Conservation (phyloP, 1,140 invertebrate species). For the Chrysomallon squamiferum region DNA sequence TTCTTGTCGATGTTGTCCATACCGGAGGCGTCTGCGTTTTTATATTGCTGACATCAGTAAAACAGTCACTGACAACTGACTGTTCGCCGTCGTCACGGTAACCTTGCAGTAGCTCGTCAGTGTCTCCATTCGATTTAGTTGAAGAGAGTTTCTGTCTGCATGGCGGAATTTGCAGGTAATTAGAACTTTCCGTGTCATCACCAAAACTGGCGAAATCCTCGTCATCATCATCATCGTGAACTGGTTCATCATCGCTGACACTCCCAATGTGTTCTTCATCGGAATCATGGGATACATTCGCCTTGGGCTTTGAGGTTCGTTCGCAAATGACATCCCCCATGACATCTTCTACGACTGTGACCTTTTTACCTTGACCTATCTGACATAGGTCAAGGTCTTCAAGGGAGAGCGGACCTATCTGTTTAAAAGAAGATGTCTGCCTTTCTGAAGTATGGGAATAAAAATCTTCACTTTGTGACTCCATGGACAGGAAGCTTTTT, state of each 20-base stretch:
- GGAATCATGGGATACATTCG: conserved; percentile 1
- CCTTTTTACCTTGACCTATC: too few relatives aligned
- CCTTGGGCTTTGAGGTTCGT: not conserved
- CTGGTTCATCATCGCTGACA: conserved; percentile 34
- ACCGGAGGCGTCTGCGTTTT: not conserved
- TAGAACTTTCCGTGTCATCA: conserved; percentile 7
- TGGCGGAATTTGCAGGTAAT: conserved; percentile 4
- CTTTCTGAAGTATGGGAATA: too few relatives aligned
- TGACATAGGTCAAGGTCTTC: too few relatives aligned
- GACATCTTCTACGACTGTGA: too few relatives aligned
- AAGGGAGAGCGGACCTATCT: too few relatives aligned
- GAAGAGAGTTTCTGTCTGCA: not conserved
- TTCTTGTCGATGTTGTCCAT: not conserved
- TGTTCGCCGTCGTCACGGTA: conserved; percentile 24
- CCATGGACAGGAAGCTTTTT: too few relatives aligned
- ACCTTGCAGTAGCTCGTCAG: conserved; percentile 30
- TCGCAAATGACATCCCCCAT: too few relatives aligned
- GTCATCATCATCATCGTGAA: conserved; percentile 5
- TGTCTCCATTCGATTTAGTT: conserved; percentile 13
- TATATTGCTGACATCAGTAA: conserved; percentile 17
- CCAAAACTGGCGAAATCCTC: conserved; percentile 11
- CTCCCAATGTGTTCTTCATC: conserved; percentile 40
- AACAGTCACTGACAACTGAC: conserved; percentile 34
- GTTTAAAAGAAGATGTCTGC: too few relatives aligned
- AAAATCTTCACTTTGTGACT: too few relatives aligned